Evolutionary conservation across 2,888 invertebrate species (phyloP).

Genomic region (Eudemis profundana): DNA sequence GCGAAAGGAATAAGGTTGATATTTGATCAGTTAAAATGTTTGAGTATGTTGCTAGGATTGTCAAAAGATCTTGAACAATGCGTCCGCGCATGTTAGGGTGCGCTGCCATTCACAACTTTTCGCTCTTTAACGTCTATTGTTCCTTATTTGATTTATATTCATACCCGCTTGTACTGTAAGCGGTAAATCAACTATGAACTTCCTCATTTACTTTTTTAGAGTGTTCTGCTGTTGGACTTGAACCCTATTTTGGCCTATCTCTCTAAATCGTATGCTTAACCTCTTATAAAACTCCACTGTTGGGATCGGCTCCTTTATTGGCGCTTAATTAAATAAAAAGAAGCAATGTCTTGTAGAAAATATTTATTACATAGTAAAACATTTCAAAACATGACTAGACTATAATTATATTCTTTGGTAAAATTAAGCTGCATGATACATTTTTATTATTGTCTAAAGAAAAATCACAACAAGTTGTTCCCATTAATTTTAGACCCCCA

Average conservation of each 20-base stretch:
- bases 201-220: conserved; percentile 47
- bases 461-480: conserved; percentile 39
- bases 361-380: conserved; percentile 49
- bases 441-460: conserved; percentile 62
- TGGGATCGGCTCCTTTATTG: neutral
- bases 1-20: conserved; percentile 46
- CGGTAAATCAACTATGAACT: conserved; percentile 77
- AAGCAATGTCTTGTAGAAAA: conserved; percentile 40
- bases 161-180: conserved; percentile 80
- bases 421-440: conserved; percentile 53
- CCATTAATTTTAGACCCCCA: conserved; percentile 14
- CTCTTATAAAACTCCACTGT: neutral
- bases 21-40: conserved; percentile 40
- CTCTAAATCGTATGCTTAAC: neutral
- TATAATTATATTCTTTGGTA: conserved; percentile 65
- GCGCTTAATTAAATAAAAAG: neutral
- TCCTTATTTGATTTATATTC: conserved; percentile 84
- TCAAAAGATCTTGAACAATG: conserved; percentile 68
- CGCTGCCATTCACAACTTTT: conserved; percentile 81
- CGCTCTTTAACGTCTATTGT: conserved; percentile 83
- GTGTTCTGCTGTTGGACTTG: neutral
- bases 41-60: conserved; percentile 52
- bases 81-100: conserved; percentile 70
- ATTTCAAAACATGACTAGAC: conserved; percentile 72
- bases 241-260: neutral